Evolutionary conservation across 2,113 vertebrate genomes (phyloP).

Genomic region (Sprattus sprattus): DNA sequence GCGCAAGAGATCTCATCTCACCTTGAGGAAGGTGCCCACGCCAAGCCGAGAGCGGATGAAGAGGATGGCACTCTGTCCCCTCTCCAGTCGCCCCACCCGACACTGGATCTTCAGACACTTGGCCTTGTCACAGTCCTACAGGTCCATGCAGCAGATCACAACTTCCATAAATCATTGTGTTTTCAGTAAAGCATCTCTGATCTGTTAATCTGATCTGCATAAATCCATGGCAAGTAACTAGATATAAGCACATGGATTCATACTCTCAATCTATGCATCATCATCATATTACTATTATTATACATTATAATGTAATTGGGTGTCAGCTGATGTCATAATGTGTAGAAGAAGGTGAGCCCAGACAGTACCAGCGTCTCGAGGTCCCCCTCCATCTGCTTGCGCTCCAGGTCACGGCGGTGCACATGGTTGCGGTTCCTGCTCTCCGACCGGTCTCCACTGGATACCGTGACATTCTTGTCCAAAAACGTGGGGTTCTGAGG

Average conservation of each 20-base stretch:
- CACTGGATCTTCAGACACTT: conserved; percentile 85
- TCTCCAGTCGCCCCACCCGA: conserved; percentile 89
- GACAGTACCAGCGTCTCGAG: conserved; percentile 79
- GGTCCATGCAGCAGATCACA: not conserved
- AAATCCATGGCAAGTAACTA: not conserved
- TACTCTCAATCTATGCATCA: not conserved
- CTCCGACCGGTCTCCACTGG: conserved; percentile 66
- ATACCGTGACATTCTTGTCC: conserved; percentile 71
- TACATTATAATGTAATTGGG: not conserved
- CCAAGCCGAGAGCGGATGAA: conserved; percentile 86
- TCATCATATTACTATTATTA: not conserved
- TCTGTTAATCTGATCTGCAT: not conserved
- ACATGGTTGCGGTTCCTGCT: conserved; percentile 65
- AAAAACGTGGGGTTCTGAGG: conserved; percentile 57
- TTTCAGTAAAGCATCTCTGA: not conserved
- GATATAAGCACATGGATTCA: not conserved
- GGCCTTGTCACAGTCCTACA: conserved; percentile 81
- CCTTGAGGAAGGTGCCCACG: conserved; percentile 87
- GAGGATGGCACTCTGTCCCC: conserved; percentile 85
- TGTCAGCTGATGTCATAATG: not conserved
- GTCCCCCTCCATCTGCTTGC: conserved; percentile 62
- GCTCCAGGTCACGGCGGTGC: conserved; percentile 75
- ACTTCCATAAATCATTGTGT: not conserved
- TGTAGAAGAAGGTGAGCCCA: not conserved
- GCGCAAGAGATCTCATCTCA: conserved; percentile 55